phyloP scores from a whole-genome alignment of 2,797 vertebrate species.

The Parotocinclus haroldoi region DNA sequence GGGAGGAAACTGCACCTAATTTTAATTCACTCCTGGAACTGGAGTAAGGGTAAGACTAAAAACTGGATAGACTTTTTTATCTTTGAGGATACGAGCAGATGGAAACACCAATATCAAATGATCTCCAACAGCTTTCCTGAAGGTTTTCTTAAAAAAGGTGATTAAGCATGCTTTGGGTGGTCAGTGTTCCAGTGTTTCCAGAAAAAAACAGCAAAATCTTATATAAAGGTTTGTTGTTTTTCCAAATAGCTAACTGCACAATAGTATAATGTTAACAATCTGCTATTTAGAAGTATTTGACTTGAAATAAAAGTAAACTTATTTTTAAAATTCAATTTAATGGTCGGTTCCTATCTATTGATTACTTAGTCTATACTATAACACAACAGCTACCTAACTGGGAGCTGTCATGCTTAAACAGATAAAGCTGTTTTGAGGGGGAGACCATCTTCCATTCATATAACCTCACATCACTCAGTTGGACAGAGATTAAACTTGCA shows the following conservation, averaged over 20 bases:
- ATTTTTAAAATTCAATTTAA: too few species aligned
- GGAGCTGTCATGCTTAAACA: too few species aligned
- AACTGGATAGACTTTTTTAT: slow-evolving; percentile 14
- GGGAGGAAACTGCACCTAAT: slow-evolving; percentile 75
- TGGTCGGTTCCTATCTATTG: too few species aligned
- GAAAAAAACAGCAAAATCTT: background rate
- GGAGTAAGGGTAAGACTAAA: slow-evolving; percentile 16
- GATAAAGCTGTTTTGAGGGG: too few species aligned
- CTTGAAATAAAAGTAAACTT: too few species aligned
- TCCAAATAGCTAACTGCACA: background rate
- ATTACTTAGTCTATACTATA: too few species aligned
- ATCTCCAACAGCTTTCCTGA: slow-evolving; percentile 1
- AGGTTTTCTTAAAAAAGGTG: too few species aligned
- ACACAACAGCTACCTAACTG: too few species aligned
- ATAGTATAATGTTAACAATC: background rate
- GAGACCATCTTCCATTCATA: background rate
- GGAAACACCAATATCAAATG: slow-evolving; percentile 8
- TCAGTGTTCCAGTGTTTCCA: background rate
- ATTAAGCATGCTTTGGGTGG: background rate
- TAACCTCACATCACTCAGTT: background rate
- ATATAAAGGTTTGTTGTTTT: background rate
- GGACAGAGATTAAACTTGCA: background rate
- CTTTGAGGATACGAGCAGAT: background rate
- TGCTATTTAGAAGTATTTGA: too few species aligned
- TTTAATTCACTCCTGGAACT: slow-evolving; percentile 71